Evolutionary conservation across 2,888 invertebrate species (phyloP).

Genomic region (Bugula neritina): DNA sequence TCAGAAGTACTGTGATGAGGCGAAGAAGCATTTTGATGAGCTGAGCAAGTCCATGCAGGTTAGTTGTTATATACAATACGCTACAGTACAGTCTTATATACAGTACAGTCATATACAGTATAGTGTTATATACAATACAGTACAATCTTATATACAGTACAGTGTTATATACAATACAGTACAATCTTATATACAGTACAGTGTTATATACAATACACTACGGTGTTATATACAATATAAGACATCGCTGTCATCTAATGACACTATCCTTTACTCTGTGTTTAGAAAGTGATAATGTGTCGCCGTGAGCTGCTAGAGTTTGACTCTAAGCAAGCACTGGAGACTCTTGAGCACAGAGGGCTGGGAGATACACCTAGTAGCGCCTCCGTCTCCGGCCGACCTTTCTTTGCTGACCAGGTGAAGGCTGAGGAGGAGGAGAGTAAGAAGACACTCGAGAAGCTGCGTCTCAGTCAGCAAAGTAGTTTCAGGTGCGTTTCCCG

Average conservation of each 20-base stretch:
- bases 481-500: conserved; percentile 9
- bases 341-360: not conserved
- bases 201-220: no score
- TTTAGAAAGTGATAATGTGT: conserved; percentile 86
- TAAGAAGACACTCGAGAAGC: not conserved
- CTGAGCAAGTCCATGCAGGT: conserved; percentile 64
- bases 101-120: no score
- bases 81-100: no score
- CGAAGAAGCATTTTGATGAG: conserved; percentile 89
- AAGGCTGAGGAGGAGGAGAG: not conserved
- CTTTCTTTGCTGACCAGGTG: not conserved
- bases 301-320: conserved; percentile 83
- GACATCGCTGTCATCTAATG: no score
- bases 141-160: no score
- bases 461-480: not conserved
- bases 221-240: no score
- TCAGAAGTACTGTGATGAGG: conserved; percentile 89
- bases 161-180: no score
- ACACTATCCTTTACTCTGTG: no score
- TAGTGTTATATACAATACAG: no score
- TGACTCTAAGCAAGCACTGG: conserved; percentile 61
- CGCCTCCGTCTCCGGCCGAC: not conserved
- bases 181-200: no score
- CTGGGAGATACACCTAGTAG: conserved; percentile 2
- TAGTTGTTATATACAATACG: no score